Evolutionary conservation across 2,888 invertebrate genomes (phyloP).

Genomic region (Drosophila borealis): DNA sequence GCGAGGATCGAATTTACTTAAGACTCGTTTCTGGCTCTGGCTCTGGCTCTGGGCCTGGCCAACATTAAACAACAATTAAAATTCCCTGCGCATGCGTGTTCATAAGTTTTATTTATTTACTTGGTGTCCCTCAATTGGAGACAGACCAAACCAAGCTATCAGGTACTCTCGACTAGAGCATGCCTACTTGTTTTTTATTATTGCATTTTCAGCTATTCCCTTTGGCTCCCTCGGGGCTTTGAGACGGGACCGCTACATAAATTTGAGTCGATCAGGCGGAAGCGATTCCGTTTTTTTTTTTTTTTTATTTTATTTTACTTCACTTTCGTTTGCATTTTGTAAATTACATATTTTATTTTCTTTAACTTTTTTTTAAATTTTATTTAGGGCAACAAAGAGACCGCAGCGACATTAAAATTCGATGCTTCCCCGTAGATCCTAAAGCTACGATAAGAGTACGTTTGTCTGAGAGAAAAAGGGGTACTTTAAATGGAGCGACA

Average conservation of each 20-base stretch:
- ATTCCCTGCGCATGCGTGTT: constrained; percentile 50
- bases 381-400: constrained; percentile 68
- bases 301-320: constrained; percentile 14
- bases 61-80: constrained; percentile 37
- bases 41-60: constrained; percentile 8
- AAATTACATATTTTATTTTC: constrained; percentile 36
- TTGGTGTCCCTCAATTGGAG: not conserved
- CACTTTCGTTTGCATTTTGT: constrained; percentile 34
- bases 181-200: constrained; percentile 13
- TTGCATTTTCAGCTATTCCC: constrained; percentile 27
- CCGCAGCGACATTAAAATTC: constrained; percentile 60
- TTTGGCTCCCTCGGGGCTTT: constrained; percentile 44
- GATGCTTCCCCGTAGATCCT: constrained; percentile 34
- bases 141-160: not conserved
- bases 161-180: constrained; percentile 16
- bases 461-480: constrained; percentile 11
- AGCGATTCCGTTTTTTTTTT: constrained; percentile 59
- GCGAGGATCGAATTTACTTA: constrained; percentile 32
- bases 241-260: constrained; percentile 53
- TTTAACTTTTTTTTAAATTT: constrained; percentile 53
- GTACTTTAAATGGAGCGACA: constrained; percentile 59
- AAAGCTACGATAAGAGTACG: constrained; percentile 29
- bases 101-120: constrained; percentile 28
- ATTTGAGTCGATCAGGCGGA: constrained; percentile 55
- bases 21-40: not conserved